Percentiles rank a stretch among this genome's conserved stretches.
Evolutionary conservation across 2,113 vertebrate species (phyloP).

Genomic region (Bostrychus sinensis): DNA sequence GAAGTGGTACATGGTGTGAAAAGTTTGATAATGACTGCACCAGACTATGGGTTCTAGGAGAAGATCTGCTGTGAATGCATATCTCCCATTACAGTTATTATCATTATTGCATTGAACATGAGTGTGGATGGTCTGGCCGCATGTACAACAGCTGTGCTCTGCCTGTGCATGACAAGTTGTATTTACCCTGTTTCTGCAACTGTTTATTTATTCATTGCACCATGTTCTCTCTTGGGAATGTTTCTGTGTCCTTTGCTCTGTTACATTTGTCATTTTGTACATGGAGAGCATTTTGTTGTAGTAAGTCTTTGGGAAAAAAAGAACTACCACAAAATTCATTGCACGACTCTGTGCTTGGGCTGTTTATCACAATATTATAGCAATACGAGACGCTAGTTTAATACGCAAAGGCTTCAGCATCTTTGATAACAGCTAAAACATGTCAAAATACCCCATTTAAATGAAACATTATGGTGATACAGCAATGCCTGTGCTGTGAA

Average conservation of each 20-base stretch:
- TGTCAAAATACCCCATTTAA: background rate
- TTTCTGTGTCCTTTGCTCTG: slow-evolving; percentile 3
- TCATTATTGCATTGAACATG: slow-evolving; percentile 39
- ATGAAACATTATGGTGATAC: background rate
- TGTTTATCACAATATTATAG: slow-evolving; percentile 1
- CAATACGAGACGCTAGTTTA: background rate
- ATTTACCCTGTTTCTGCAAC: slow-evolving; percentile 23
- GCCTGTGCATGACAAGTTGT: slow-evolving; percentile 12
- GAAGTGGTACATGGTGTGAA: slow-evolving; percentile 54
- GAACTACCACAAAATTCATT: slow-evolving; percentile 3
- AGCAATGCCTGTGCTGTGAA: background rate
- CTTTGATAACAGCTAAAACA: slow-evolving; percentile 4
- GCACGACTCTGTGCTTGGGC: background rate
- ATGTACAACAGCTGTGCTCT: slow-evolving; percentile 17
- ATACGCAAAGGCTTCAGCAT: background rate
- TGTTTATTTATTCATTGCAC: slow-evolving; percentile 39
- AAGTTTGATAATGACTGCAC: slow-evolving; percentile 2
- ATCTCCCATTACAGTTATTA: slow-evolving; percentile 44
- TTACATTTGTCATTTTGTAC: slow-evolving; percentile 13
- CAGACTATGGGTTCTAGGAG: background rate
- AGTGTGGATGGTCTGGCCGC: slow-evolving; percentile 35
- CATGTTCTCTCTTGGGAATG: slow-evolving; percentile 2
- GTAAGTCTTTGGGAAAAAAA: slow-evolving; percentile 16
- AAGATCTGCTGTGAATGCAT: background rate
- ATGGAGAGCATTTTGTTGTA: slow-evolving; percentile 9